Evolutionary conservation across 2,797 vertebrate species (phyloP).

Genomic region (Harpagifer antarcticus): DNA sequence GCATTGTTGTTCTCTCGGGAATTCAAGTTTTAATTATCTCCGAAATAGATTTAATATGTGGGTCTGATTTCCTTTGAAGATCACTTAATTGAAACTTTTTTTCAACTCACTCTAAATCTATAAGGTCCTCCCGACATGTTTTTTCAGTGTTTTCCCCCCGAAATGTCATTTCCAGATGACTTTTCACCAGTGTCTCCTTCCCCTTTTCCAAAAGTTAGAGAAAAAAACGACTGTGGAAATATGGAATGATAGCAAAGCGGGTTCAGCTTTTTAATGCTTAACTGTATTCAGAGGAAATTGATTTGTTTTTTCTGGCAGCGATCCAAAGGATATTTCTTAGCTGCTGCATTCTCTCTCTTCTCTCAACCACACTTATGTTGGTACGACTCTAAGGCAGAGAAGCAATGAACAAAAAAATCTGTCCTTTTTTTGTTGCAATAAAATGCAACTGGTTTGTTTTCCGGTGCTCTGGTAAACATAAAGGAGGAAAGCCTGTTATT

Average conservation of each 20-base stretch:
- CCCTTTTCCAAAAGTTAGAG: constrained; percentile 41
- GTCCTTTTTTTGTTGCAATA: constrained; percentile 33
- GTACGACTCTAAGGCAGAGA: constrained; percentile 36
- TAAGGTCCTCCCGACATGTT: constrained; percentile 17
- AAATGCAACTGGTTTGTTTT: constrained; percentile 43
- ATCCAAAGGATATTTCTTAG: constrained; percentile 64
- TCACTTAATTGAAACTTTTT: constrained; percentile 10
- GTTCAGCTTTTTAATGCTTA: constrained; percentile 39
- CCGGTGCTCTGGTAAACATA: constrained; percentile 52
- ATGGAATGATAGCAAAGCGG: constrained; percentile 36
- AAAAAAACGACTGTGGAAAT: constrained; percentile 54
- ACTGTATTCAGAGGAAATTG: constrained; percentile 58
- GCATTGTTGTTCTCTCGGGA: constrained; percentile 41
- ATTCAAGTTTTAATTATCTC: constrained; percentile 47
- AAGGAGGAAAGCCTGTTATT: constrained; percentile 53
- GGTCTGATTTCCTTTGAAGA: constrained; percentile 10
- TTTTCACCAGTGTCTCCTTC: constrained; percentile 62
- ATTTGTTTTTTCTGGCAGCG: constrained; percentile 68
- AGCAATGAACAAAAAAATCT: constrained; percentile 30
- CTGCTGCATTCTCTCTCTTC: constrained; percentile 46
- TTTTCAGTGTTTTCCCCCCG: constrained; percentile 29
- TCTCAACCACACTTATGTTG: constrained; percentile 45
- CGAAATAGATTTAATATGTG: constrained; percentile 35
- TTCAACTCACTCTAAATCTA: background rate
- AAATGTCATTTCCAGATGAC: constrained; percentile 83